Evolutionary conservation across 2,888 invertebrate species (phyloP), one percentile per base, ranked within the genome.

Genomic region (Sminthurinus aureus): DNA sequence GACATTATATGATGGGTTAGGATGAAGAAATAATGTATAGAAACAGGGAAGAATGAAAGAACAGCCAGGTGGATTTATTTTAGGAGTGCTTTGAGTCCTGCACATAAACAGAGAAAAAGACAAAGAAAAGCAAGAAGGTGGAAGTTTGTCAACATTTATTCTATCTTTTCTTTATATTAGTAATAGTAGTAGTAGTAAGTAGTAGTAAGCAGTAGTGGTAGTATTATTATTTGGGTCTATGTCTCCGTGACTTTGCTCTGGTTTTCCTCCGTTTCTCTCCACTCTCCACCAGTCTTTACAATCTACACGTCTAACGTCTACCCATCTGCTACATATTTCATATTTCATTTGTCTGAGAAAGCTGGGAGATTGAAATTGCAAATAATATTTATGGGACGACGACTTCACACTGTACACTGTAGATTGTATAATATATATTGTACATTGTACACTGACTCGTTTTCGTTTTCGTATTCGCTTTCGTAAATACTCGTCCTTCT

Each of bases 41-140:
- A 38, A 38, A 38, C 6, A 6, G 38, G 38, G 9, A n/a, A 64
- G 64, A 9, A 64, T 38, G 38, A 38, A 38, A n/a, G 52, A 18
- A 52, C 13, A 75, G 15, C n/a, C 75, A 75, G 75, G 75, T 75
- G 50, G 75, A 75, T 75, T 75, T 75, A 75, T 75, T 75, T 75
- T 22, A 51, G 75, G 75, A 75, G n/a, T 75, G 51, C 50, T 26
- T n/a, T 20, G 20, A 71, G 15, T n/a, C n/a, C n/a, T n/a, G n/a
- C n/a, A n/a, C n/a, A 38, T 1, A 38, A 38, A 38, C 3, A 38
- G 1, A 38, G 38, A 38, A 38, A 38, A 38, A 38, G 38, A 38
- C 38, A 38, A 38, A 38, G 38, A 38, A 38, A 38, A 6, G 38
- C 38, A 38, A 71, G 18, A 58, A 58, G 58, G 71, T 26, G 71